These are phyloP conservation scores for Pygocentrus nattereri DNA, from an alignment of 2,797 vertebrate genomes.

Conservation along the genomic window DNA sequence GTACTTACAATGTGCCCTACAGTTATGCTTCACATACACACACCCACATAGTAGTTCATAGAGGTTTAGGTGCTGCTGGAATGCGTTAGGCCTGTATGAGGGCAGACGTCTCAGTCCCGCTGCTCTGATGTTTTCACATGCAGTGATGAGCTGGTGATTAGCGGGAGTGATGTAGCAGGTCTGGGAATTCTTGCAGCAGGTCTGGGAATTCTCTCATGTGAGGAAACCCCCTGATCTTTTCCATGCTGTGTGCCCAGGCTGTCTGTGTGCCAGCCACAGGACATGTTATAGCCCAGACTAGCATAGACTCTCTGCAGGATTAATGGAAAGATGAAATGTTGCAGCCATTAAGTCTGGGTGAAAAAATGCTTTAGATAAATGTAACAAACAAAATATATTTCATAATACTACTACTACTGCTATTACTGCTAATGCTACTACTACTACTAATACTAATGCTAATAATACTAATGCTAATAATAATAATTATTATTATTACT, in stretches of 20 bases:
- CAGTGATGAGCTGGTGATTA: slow-evolving; percentile 42
- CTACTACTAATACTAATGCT: too few relatives aligned
- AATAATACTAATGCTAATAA: too few relatives aligned
- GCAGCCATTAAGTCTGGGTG: too few relatives aligned
- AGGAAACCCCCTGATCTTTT: slow-evolving; percentile 41
- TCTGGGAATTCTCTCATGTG: slow-evolving; percentile 21
- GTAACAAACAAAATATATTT: too few relatives aligned
- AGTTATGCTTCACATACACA: slow-evolving; percentile 8
- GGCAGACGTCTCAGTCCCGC: background rate
- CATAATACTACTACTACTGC: too few relatives aligned
- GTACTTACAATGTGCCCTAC: slow-evolving; percentile 13
- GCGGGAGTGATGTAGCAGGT: slow-evolving; percentile 3
- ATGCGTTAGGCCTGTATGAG: slow-evolving; percentile 17
- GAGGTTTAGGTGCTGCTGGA: slow-evolving; percentile 18
- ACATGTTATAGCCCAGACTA: background rate
- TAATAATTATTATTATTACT: too few relatives aligned
- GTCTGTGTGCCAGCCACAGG: slow-evolving; percentile 8
- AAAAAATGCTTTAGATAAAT: too few relatives aligned
- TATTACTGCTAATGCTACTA: too few relatives aligned
- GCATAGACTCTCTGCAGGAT: too few relatives aligned
- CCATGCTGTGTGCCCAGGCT: slow-evolving; percentile 6
- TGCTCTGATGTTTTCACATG: slow-evolving; percentile 28
- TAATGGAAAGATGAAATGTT: too few relatives aligned
- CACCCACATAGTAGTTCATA: slow-evolving; percentile 6
- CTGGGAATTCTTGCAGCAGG: slow-evolving; percentile 13